These are phyloP conservation scores for Rhogogaster chlorosoma DNA, from an alignment of 2,888 invertebrate species.

Conservation along the genomic window DNA sequence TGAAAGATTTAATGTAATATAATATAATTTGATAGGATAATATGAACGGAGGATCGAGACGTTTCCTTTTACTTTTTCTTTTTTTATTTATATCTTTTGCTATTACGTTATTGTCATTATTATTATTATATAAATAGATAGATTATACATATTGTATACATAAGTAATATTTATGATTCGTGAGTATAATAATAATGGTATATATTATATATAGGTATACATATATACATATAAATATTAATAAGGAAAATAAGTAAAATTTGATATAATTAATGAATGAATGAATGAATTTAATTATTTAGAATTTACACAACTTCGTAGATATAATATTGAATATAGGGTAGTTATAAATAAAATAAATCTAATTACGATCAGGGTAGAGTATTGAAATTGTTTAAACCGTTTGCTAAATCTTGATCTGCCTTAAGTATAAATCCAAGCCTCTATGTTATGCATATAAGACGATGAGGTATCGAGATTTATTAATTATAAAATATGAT, in stretches of 20 bases:
- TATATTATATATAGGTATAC: background rate
- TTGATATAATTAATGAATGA: background rate
- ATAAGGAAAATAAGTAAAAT: background rate
- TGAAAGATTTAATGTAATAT: background rate
- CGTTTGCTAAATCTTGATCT: constrained; percentile 13
- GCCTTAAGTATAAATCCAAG: constrained; percentile 20
- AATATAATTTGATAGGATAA: background rate
- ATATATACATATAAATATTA: background rate
- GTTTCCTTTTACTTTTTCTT: background rate
- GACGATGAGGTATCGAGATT: background rate
- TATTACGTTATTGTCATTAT: constrained; percentile 15
- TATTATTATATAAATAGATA: background rate
- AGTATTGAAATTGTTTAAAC: constrained; percentile 23
- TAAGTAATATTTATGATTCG: constrained; percentile 19
- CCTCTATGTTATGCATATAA: background rate
- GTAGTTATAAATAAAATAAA: background rate
- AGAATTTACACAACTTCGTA: background rate
- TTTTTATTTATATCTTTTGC: background rate
- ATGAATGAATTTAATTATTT: background rate
- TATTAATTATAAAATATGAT: constrained; percentile 10
- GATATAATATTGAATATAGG: background rate
- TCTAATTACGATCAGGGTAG: background rate
- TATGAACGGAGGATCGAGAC: background rate
- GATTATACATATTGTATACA: background rate
- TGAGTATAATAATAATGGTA: background rate